These are phyloP conservation scores for Cyprinodon diabolis DNA, from an alignment of 2,797 vertebrate genomes.

Conservation along the genomic window DNA sequence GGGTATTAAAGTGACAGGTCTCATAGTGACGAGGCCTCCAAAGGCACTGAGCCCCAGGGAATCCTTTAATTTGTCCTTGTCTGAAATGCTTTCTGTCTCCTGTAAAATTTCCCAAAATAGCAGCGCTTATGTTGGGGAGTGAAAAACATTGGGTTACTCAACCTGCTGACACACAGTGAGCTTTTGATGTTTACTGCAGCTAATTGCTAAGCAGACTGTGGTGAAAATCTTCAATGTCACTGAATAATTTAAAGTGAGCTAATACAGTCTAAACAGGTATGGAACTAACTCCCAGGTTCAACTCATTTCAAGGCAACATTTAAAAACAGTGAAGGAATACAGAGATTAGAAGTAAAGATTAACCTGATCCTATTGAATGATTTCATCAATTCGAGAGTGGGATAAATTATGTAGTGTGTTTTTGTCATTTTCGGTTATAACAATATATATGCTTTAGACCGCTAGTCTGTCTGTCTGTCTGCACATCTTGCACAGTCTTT, in stretches of 20 bases:
- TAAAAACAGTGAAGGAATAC: conserved; percentile 14
- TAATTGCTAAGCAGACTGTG: conserved; percentile 38
- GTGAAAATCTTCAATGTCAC: conserved; percentile 10
- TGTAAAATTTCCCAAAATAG: conserved; percentile 54
- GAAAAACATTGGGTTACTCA: conserved; percentile 25
- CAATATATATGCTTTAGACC: too few relatives aligned
- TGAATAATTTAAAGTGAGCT: conserved; percentile 2
- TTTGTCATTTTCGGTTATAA: neutral
- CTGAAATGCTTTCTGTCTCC: conserved; percentile 37
- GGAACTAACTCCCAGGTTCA: neutral
- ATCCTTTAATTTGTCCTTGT: conserved; percentile 60
- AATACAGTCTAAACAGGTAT: neutral
- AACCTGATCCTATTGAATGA: neutral
- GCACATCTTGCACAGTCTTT: too few relatives aligned
- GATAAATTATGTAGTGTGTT: neutral
- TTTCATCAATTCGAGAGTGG: neutral
- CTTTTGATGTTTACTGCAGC: conserved; percentile 23
- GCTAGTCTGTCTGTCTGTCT: too few relatives aligned
- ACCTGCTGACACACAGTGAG: conserved; percentile 33
- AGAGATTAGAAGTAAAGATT: conserved; percentile 3
- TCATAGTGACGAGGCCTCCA: conserved; percentile 31
- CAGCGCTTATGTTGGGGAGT: conserved; percentile 22
- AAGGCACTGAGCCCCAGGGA: conserved; percentile 42
- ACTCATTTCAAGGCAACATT: neutral
- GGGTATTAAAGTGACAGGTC: conserved; percentile 42